Conservation (phyloP, 1,140 invertebrate species). For the Hylyphantes graminicola region DNA sequence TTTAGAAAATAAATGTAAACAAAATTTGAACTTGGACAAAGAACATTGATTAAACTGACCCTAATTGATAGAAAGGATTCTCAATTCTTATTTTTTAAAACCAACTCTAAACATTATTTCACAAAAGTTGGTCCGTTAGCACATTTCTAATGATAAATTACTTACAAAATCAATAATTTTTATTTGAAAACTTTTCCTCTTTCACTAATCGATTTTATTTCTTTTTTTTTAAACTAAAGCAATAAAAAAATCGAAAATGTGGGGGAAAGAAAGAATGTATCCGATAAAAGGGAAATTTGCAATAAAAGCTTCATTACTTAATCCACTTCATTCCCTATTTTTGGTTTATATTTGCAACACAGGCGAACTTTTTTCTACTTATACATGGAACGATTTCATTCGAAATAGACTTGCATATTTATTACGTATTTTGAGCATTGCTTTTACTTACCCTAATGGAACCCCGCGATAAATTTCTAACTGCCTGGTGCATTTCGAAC, state of each 20-base stretch:
- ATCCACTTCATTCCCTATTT: constrained; percentile 29
- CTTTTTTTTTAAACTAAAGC: too few relatives aligned
- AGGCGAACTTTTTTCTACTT: constrained; percentile 28
- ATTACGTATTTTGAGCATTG: constrained; percentile 36
- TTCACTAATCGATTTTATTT: too few relatives aligned
- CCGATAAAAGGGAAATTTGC: constrained; percentile 48
- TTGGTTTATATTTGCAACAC: constrained; percentile 34
- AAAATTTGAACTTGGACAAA: too few relatives aligned
- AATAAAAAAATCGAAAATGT: neutral
- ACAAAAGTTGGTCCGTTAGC: too few relatives aligned
- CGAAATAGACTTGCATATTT: constrained; percentile 56
- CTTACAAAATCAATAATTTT: too few relatives aligned
- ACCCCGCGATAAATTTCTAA: constrained; percentile 53
- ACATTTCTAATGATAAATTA: too few relatives aligned
- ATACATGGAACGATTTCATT: constrained; percentile 6
- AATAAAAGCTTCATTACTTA: constrained; percentile 55
- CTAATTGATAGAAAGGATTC: too few relatives aligned
- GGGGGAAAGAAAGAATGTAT: constrained; percentile 24
- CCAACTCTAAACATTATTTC: neutral
- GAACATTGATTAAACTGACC: too few relatives aligned
- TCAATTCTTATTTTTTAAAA: too few relatives aligned
- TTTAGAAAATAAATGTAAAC: too few relatives aligned
- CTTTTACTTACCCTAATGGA: constrained; percentile 51
- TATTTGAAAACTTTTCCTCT: too few relatives aligned
- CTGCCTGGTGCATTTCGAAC: constrained; percentile 31